Evolutionary conservation across 2,888 invertebrate genomes (phyloP), one percentile per base, ranked within the genome.

Genomic region (Amphiduros pacificus): DNA sequence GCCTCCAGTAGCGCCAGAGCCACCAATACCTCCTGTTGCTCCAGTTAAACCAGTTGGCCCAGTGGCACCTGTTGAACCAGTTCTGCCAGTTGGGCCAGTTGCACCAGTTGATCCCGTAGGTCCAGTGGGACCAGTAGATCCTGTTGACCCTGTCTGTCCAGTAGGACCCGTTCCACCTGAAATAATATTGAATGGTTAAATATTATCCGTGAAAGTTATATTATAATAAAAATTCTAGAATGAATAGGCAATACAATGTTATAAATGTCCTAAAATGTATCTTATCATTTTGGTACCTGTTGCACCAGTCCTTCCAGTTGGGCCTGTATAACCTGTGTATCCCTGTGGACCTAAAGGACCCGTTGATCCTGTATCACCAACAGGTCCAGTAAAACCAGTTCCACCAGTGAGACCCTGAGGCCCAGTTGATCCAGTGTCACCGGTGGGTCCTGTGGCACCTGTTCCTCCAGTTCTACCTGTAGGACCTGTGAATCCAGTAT

Each of bases 391-490:
- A 14, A n/a, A 29, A 31, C 59, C 59, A 53, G 41, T 61, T 49
- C 29, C 51, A 14, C 63, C 60, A 48, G 52, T 53, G 26, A 48
- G 48, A 1, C 63, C 63, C 1, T 29, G 36, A 24, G 48, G 55
- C 49, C 64, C 64, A 26, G 61, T 40, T 28, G 53, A 27, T 27
- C 64, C 44, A 44, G 44, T 20, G 5, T 20, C 27, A 24, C 27
- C 64, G 2, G 57, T 55, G 2, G 40, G 24, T 4, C 64, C 64
- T 28, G 36, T 28, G 22, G 4, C 17, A 41, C 64, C 64, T 11
- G 40, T 27, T 17, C 89, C 88, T 11, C 94, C 93, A 60, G 31
- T 26, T 50, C 28, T 28, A 32, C 51, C 51, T 5, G 26, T 49
- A 20, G 36, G 27, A 55, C 57, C 57, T 24, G 61, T 49, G 20